Percentiles rank a stretch among this genome's conserved stretches.
Conservation (phyloP, 2,888 invertebrate genomes). For the Atethmia centrago region DNA sequence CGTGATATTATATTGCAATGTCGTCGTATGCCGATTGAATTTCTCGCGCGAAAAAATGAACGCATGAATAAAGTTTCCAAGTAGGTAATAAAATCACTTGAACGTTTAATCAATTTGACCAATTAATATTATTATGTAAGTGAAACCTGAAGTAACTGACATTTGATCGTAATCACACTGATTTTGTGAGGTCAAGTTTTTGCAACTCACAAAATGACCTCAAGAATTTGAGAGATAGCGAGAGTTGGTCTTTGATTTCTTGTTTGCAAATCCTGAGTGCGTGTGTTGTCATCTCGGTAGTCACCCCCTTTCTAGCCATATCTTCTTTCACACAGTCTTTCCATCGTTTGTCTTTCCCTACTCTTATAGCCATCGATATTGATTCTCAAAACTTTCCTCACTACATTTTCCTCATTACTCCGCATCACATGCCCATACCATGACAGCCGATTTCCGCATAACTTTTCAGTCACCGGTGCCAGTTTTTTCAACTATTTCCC, state of each 20-base stretch:
- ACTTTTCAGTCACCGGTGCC: too few species aligned
- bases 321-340: too few species aligned
- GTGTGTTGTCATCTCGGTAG: too few species aligned
- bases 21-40: conserved; percentile 7
- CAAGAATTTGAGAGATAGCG: neutral
- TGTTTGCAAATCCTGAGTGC: neutral
- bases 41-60: conserved; percentile 7
- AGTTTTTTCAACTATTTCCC: conserved; percentile 1
- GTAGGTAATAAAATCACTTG: neutral
- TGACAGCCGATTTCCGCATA: too few species aligned
- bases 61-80: neutral
- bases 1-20: too few species aligned
- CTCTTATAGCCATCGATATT: too few species aligned
- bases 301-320: too few species aligned
- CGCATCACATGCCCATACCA: too few species aligned
- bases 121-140: conserved; percentile 22
- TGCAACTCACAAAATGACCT: neutral
- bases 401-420: too few species aligned
- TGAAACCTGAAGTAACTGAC: conserved; percentile 25
- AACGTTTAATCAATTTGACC: conserved; percentile 14
- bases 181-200: conserved; percentile 11
- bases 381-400: too few species aligned
- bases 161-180: conserved; percentile 7
- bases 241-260: neutral
- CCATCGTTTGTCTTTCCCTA: too few species aligned